A percentile compares a stretch with the other conserved stretches of the same genome.
phyloP scores from a whole-genome alignment of 2,888 invertebrate genomes.

The Plebejus melissa region DNA sequence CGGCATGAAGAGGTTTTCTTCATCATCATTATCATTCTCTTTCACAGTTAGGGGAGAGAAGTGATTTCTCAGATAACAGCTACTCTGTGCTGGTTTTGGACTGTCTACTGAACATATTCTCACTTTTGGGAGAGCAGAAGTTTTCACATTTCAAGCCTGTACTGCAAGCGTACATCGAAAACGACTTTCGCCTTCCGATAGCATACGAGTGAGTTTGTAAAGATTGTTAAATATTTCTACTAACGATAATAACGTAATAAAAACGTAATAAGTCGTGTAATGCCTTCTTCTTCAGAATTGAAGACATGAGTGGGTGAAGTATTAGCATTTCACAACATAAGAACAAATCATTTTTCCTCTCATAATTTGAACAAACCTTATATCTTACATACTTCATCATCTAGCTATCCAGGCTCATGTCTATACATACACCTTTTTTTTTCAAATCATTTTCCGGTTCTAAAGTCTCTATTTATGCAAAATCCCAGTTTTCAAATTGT shows the following conservation, averaged over 20 bases:
- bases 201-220: conserved; percentile 1
- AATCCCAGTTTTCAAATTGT: too few species aligned
- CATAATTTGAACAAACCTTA: too few species aligned
- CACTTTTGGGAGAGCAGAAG: background rate
- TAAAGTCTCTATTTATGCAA: too few species aligned
- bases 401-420: too few species aligned
- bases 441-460: too few species aligned
- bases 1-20: too few species aligned
- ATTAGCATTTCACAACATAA: too few species aligned
- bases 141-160: conserved; percentile 6
- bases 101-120: background rate
- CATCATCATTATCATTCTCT: background rate
- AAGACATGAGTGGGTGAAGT: too few species aligned
- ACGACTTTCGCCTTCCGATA: background rate
- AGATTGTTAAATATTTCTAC: background rate
- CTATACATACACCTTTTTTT: too few species aligned
- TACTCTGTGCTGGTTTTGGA: conserved; percentile 17
- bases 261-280: background rate
- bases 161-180: conserved; percentile 9
- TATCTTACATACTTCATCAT: too few species aligned
- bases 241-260: background rate
- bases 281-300: too few species aligned
- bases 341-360: too few species aligned
- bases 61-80: background rate
- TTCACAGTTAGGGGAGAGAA: background rate